Conservation (phyloP, 2,888 invertebrate genomes). For the Octonoba sinensis region DNA sequence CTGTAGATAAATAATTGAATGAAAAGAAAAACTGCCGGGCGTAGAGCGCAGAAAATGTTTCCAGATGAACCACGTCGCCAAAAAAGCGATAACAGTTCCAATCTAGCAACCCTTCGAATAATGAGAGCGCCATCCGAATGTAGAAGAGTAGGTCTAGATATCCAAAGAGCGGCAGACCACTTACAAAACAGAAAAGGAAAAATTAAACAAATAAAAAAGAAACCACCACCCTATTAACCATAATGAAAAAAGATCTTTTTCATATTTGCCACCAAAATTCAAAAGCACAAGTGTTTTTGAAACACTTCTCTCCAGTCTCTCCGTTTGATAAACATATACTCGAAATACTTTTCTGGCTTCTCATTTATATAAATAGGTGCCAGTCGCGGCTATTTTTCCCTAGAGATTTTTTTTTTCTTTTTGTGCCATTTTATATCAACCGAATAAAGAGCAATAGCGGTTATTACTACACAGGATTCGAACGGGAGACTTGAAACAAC, state of each 20-base stretch:
- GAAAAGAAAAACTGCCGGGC: no score
- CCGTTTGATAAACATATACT: conserved; percentile 48
- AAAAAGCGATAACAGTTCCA: neutral
- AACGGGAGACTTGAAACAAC: no score
- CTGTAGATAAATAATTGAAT: no score
- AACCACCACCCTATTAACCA: conserved; percentile 11
- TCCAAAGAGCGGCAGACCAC: conserved; percentile 40
- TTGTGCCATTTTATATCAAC: no score
- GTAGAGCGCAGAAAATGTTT: no score
- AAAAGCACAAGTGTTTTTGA: conserved; percentile 53
- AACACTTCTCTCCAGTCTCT: conserved; percentile 42
- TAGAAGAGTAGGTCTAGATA: conserved; percentile 35
- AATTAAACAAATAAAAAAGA: conserved; percentile 31
- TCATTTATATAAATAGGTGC: conserved; percentile 37
- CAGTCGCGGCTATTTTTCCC: conserved; percentile 20
- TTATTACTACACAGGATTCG: no score
- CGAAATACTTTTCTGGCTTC: conserved; percentile 22
- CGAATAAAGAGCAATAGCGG: no score
- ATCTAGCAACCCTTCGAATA: neutral
- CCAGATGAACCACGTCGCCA: neutral
- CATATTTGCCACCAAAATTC: conserved; percentile 53
- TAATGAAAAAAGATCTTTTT: conserved; percentile 35
- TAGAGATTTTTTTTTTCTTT: no score
- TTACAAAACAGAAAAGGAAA: conserved; percentile 28
- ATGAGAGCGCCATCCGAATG: conserved; percentile 9